Evolutionary conservation across 2,888 invertebrate species (phyloP), one percentile per base, ranked within the genome.

Genomic region (Latheticus oryzae): DNA sequence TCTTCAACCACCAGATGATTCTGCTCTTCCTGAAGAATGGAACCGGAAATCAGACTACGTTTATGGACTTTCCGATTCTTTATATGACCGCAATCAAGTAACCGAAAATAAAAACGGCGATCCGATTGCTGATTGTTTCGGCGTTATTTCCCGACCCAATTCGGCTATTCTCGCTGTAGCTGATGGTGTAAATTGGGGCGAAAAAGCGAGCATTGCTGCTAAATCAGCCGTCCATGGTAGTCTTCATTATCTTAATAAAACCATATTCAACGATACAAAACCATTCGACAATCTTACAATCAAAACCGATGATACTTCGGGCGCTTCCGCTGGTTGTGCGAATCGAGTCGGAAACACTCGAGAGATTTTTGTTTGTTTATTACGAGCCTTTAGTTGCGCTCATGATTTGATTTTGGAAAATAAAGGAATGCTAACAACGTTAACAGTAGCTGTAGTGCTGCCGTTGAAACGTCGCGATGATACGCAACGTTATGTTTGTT

Each of bases 151-250:
- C 2, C 79, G 87, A 40, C 82, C 82, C n/a, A 89, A 93, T 79
- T 89, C 87, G 59, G 88, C 89, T 8, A 83, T 93, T 53, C 80
- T 94, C 76, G 89, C 90, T 7, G 83, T 95, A 53, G 94, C 93
- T 1, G 94, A 94, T 79, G 94, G 94, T 13, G 94, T 94, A 1
- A 94, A 95, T 79, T 95, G 94, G 94, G 94, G 94, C 77, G 72
- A 74, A 73, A 91, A 91, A 70, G 90, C 93, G 12, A 85, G 89
- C 54, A 79, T 91, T 64, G 93, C 93, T 8, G 91, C 92, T n/a
- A 83, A 91, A 63, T 91, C 92, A 53, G 94, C 93, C 0, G 85
- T 94, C 8, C 91, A 93, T 70, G 94, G 93, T 15, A 89, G 90
- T 68, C 83, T 94, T 65, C 89, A 91, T 68, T 91, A 92, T 75